phyloP scores from a whole-genome alignment of 2,888 invertebrate species.

The Drosophila recens region DNA sequence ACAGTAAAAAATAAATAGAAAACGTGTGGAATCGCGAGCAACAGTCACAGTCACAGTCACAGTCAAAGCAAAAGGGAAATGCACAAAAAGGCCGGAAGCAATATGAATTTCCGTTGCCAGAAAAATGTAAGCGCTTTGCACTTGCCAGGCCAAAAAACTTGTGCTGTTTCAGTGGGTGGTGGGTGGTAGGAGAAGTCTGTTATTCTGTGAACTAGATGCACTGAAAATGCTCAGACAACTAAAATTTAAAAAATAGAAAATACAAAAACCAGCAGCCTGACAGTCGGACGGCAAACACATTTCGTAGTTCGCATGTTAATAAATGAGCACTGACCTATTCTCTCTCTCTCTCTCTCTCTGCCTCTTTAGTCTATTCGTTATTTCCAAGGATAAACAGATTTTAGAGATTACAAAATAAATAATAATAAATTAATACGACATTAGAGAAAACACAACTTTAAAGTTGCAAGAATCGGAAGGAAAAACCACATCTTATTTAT shows the following conservation, averaged over 20 bases:
- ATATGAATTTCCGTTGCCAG: constrained; percentile 82
- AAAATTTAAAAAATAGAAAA: not conserved
- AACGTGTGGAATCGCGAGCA: not conserved
- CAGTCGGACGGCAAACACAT: not conserved
- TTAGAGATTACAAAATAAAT: not conserved
- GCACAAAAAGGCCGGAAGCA: constrained; percentile 74
- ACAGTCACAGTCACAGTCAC: not conserved
- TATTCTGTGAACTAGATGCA: not conserved
- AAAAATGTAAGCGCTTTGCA: constrained; percentile 80
- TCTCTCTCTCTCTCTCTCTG: not conserved
- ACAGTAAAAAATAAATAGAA: not conserved
- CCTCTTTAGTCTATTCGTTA: not conserved
- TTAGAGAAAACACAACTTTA: too few species aligned
- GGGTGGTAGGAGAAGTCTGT: not conserved
- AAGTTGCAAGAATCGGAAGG: not conserved
- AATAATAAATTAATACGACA: too few species aligned
- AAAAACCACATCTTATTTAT: not conserved
- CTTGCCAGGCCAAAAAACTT: constrained; percentile 58
- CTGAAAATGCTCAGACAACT: not conserved
- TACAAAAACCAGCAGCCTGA: not conserved
- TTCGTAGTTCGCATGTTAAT: constrained; percentile 36
- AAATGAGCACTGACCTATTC: constrained; percentile 40
- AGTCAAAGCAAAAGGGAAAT: constrained; percentile 39
- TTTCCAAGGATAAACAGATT: not conserved
- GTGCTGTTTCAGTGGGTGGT: not conserved